Conservation (phyloP, 2,113 vertebrate species). For the Rana temporaria region DNA sequence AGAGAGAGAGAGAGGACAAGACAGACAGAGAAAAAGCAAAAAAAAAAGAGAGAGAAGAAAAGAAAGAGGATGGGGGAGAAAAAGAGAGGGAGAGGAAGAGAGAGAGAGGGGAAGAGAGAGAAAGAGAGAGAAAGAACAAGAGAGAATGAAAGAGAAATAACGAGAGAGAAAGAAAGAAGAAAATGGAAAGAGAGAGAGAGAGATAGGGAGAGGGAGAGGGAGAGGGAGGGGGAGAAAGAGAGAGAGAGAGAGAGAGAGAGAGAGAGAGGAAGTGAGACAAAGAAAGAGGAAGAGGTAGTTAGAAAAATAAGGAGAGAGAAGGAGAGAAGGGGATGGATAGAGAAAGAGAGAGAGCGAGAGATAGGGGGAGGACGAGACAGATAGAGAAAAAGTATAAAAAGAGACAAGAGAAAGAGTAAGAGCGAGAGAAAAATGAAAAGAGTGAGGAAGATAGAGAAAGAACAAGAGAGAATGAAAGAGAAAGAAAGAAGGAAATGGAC, state of each 20-base stretch:
- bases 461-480: too few relatives aligned
- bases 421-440: neutral
- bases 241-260: neutral
- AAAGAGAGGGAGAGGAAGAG: neutral
- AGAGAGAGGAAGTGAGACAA: neutral
- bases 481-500: too few relatives aligned
- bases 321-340: neutral
- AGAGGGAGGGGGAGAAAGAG: neutral
- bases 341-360: neutral
- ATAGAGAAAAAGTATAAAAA: neutral
- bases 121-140: neutral
- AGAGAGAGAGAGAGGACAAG: neutral
- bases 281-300: neutral
- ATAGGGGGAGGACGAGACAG: neutral
- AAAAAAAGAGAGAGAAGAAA: neutral
- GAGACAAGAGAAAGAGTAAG: neutral
- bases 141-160: too few relatives aligned
- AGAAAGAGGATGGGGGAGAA: neutral
- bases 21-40: neutral
- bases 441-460: neutral
- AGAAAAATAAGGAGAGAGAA: neutral
- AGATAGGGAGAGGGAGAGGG: too few relatives aligned
- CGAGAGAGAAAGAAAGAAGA: neutral
- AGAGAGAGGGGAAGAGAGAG: conserved; percentile 22
- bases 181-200: neutral